A percentile compares a stretch with the other conserved stretches of the same genome.
phyloP scores from a whole-genome alignment of 2,888 invertebrate genomes.

The Mactromeris polynyma region DNA sequence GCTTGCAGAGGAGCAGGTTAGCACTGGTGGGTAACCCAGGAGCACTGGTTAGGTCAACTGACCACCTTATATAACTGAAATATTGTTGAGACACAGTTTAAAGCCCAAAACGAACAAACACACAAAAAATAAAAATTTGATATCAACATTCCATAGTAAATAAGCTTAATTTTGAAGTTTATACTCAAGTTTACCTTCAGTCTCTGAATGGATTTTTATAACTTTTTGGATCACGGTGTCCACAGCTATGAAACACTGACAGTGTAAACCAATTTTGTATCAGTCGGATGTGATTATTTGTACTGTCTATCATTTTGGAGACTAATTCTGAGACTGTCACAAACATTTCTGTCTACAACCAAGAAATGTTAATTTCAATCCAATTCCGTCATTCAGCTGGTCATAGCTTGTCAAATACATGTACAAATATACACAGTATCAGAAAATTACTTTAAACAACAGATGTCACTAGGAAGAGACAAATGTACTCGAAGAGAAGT shows the following conservation, averaged over 20 bases:
- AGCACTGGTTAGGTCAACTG: too few relatives aligned
- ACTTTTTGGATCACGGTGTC: neutral
- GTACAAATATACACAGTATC: neutral
- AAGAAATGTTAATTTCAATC: neutral
- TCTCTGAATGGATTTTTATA: neutral
- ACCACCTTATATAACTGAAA: too few relatives aligned
- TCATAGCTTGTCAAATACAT: neutral
- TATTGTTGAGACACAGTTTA: too few relatives aligned
- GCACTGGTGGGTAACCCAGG: too few relatives aligned
- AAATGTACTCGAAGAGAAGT: too few relatives aligned
- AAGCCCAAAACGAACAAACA: too few relatives aligned
- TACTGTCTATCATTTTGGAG: neutral
- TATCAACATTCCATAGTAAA: too few relatives aligned
- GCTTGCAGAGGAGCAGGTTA: too few relatives aligned
- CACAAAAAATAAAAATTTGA: too few relatives aligned
- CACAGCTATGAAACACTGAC: neutral
- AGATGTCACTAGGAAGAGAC: neutral
- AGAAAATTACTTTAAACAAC: neutral
- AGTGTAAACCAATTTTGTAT: neutral
- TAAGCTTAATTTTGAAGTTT: too few relatives aligned
- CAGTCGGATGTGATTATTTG: constrained; percentile 4
- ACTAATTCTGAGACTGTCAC: constrained; percentile 14
- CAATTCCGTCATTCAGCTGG: neutral
- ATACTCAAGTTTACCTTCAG: neutral
- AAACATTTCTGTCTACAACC: neutral